Conservation (phyloP, 2,797 vertebrate species). For the Synanceia verrucosa region DNA sequence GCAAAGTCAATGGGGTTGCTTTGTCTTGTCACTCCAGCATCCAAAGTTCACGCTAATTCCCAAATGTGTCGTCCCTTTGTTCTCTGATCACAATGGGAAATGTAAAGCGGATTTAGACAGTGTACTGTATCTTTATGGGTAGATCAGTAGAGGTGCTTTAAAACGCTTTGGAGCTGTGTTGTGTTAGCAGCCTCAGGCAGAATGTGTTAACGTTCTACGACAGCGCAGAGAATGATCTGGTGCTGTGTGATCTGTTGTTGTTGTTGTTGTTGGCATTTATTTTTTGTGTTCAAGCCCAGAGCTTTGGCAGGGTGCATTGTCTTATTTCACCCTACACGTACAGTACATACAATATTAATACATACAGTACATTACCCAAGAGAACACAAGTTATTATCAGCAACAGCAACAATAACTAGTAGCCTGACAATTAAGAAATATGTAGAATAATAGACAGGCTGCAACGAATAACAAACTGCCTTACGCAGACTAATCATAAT, state of each 20-base stretch:
- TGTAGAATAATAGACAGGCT: not conserved
- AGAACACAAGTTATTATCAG: constrained; percentile 5
- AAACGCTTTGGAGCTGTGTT: constrained; percentile 18
- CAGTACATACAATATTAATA: not conserved
- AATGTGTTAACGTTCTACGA: constrained; percentile 16
- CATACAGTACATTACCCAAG: too few species aligned
- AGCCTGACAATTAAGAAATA: constrained; percentile 2
- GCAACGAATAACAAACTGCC: not conserved
- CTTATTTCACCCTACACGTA: constrained; percentile 9
- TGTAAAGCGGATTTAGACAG: constrained; percentile 30
- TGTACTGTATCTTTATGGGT: constrained; percentile 9
- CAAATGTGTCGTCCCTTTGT: constrained; percentile 52
- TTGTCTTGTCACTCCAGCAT: constrained; percentile 40
- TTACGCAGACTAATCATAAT: constrained; percentile 50
- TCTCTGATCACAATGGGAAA: constrained; percentile 45
- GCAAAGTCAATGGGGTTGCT: constrained; percentile 54
- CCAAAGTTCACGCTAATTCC: constrained; percentile 44
- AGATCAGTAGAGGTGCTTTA: constrained; percentile 12
- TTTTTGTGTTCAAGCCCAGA: constrained; percentile 37
- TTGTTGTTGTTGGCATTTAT: constrained; percentile 21
- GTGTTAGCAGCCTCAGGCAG: constrained; percentile 35
- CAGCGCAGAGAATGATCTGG: constrained; percentile 26
- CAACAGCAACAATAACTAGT: not conserved
- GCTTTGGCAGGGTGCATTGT: constrained; percentile 29
- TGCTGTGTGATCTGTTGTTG: constrained; percentile 42